A percentile compares a stretch with the other conserved stretches of the same genome.
Evolutionary conservation across 2,113 vertebrate genomes (phyloP).

Genomic region (Tylochromis polylepis): DNA sequence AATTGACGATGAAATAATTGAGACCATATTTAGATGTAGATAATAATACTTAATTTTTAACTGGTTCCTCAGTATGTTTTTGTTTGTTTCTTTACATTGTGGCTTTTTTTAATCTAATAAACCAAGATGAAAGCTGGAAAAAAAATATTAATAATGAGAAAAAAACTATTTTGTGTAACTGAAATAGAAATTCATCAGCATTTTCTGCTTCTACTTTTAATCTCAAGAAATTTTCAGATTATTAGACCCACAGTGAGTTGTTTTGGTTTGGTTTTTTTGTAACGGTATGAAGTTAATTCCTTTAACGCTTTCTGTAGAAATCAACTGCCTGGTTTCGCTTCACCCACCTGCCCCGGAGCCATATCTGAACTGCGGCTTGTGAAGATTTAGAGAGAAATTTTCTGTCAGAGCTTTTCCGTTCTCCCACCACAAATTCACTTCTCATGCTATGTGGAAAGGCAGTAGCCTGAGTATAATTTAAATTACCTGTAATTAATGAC

Average conservation of each 20-base stretch:
- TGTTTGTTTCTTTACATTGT: background rate
- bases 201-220: background rate
- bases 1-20: background rate
- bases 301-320: background rate
- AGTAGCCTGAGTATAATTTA: background rate
- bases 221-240: background rate
- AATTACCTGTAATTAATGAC: background rate
- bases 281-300: conserved; percentile 2
- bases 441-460: background rate
- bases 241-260: background rate
- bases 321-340: conserved; percentile 9
- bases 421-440: conserved; percentile 42
- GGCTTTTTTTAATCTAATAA: background rate
- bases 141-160: background rate
- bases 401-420: conserved; percentile 13
- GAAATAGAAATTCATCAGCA: background rate
- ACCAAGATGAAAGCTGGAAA: background rate
- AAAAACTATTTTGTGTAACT: background rate
- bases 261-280: background rate
- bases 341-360: background rate
- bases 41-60: background rate
- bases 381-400: conserved; percentile 42
- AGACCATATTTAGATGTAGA: background rate
- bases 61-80: background rate
- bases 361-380: conserved; percentile 13